Conservation (phyloP, 2,113 vertebrate species). For the Rousettus leschenaultii region DNA sequence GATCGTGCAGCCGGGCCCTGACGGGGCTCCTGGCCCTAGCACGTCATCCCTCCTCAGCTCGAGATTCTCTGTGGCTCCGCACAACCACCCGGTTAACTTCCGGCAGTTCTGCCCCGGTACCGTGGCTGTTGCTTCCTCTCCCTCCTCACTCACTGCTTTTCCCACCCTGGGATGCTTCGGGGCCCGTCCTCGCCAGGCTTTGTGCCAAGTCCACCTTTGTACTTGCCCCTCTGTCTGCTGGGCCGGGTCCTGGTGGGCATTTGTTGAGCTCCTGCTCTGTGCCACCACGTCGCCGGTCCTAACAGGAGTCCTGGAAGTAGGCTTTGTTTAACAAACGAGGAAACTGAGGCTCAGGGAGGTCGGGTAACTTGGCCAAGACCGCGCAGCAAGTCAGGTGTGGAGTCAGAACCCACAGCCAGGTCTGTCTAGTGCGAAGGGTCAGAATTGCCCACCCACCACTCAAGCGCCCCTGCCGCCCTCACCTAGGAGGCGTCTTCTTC, state of each 20-base stretch:
- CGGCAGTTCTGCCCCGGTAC: not conserved
- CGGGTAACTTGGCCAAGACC: not conserved
- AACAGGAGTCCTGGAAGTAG: not conserved
- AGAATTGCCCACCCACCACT: rapidly evolving
- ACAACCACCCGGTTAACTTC: too few species aligned
- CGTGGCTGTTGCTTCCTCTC: too few species aligned
- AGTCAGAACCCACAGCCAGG: not conserved
- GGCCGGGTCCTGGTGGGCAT: not conserved
- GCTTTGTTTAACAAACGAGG: not conserved
- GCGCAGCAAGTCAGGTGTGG: not conserved
- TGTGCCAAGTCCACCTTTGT: rapidly evolving
- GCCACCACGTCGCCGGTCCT: not conserved
- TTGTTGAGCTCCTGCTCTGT: not conserved
- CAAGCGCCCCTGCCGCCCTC: not conserved
- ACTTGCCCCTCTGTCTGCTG: not conserved
- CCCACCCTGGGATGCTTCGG: rapidly evolving
- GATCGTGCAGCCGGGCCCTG: not conserved
- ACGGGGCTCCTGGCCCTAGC: not conserved
- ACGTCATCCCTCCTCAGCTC: not conserved
- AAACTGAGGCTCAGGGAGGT: not conserved
- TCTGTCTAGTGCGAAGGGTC: not conserved
- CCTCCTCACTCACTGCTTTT: not conserved
- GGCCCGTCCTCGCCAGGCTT: not conserved
- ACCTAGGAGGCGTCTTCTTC: rapidly evolving
- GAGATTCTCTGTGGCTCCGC: not conserved